Conservation (phyloP, 2,888 invertebrate species). For the Aromia moschata region DNA sequence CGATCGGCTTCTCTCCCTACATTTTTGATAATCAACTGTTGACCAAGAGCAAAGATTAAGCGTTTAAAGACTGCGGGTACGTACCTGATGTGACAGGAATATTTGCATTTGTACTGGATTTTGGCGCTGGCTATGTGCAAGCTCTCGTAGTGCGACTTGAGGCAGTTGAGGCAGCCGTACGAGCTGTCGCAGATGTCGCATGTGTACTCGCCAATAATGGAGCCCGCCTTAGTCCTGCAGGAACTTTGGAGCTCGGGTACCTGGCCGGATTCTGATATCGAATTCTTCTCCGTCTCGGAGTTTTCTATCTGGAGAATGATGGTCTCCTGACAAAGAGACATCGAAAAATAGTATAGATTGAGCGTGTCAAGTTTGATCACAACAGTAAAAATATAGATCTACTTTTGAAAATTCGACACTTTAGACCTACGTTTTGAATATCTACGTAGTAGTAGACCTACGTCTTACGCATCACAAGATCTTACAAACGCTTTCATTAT, state of each 20-base stretch:
- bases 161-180: slow-evolving; percentile 45
- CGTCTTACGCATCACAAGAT: no score
- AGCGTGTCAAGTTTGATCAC: no score
- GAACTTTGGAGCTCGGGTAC: slow-evolving; percentile 22
- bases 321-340: slow-evolving; percentile 33
- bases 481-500: no score
- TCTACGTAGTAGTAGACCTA: no score
- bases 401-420: no score
- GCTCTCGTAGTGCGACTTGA: slow-evolving; percentile 48
- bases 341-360: no score
- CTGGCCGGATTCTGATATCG: not conserved
- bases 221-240: slow-evolving; percentile 16
- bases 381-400: no score
- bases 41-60: no score
- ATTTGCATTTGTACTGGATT: slow-evolving; percentile 42
- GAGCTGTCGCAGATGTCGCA: slow-evolving; percentile 33
- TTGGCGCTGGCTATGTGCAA: slow-evolving; percentile 38
- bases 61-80: no score
- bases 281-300: slow-evolving; percentile 23
- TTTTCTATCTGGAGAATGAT: slow-evolving; percentile 39
- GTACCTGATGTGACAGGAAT: slow-evolving; percentile 7
- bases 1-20: no score
- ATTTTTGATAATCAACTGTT: no score
- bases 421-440: no score
- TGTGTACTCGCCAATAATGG: slow-evolving; percentile 22